Percentiles rank a stretch among this genome's conserved stretches.
phyloP scores from a whole-genome alignment of 2,113 vertebrate genomes.

The Galeopterus variegatus region DNA sequence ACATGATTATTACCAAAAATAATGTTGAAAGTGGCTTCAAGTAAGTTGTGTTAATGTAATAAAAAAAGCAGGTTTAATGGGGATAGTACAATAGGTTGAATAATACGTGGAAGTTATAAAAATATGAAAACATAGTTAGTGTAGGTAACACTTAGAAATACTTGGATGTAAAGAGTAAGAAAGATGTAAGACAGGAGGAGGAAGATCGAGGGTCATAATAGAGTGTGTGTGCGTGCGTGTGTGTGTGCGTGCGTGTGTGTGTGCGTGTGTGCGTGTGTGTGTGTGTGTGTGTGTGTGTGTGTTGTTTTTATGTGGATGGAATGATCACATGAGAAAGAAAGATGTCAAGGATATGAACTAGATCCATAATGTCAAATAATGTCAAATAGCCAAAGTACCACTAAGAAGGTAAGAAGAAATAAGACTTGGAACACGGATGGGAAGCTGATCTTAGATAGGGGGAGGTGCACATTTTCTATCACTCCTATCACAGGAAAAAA shows the following conservation, averaged over 20 bases:
- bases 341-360: not conserved
- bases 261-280: no score
- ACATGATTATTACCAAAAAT: not conserved
- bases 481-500: not conserved
- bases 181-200: not conserved
- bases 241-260: no score
- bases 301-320: not conserved
- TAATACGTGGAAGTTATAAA: no score
- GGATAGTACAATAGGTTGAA: not conserved
- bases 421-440: no score
- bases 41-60: not conserved
- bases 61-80: not conserved
- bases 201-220: not conserved
- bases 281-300: no score
- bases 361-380: not conserved
- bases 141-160: not conserved
- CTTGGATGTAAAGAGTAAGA: not conserved
- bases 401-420: not conserved
- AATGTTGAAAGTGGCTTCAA: not conserved
- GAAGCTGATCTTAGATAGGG: not conserved
- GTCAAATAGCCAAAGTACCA: not conserved
- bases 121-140: not conserved
- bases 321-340: not conserved
- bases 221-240: no score
- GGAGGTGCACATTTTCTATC: not conserved